Conservation (phyloP, 2,797 vertebrate species). For the Hoplostethus mediterraneus region DNA sequence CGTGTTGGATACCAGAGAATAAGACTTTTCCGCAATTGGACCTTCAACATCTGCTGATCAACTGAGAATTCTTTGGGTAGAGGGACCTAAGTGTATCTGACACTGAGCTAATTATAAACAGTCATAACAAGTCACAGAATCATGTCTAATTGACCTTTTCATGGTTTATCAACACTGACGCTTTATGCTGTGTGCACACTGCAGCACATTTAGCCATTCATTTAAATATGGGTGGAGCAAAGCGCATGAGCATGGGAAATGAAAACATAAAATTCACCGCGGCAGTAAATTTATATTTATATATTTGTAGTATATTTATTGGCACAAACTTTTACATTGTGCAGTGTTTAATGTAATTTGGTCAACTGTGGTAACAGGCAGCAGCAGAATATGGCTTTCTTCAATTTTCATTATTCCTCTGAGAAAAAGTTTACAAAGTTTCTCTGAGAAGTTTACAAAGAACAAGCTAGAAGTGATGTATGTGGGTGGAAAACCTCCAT, state of each 20-base stretch:
- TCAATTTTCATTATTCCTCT: conserved; percentile 21
- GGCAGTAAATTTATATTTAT: neutral
- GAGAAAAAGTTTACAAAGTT: conserved; percentile 12
- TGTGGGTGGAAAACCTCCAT: neutral
- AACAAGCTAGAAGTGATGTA: neutral
- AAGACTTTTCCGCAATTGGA: neutral
- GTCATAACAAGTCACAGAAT: conserved; percentile 68
- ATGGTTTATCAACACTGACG: conserved; percentile 82
- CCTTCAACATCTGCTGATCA: conserved; percentile 32
- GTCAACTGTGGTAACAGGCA: conserved; percentile 18
- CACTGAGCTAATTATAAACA: conserved; percentile 65
- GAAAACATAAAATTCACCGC: conserved; percentile 28
- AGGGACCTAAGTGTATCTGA: conserved; percentile 53
- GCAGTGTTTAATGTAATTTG: conserved; percentile 39
- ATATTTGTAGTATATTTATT: too few relatives aligned
- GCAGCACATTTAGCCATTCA: conserved; percentile 56
- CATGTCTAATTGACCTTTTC: conserved; percentile 81
- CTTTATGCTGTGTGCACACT: conserved; percentile 68
- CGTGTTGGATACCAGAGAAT: neutral
- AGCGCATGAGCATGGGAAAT: conserved; percentile 44
- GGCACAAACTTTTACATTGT: conserved; percentile 25
- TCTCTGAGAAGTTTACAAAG: conserved; percentile 6
- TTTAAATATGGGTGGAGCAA: conserved; percentile 51
- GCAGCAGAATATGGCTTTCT: conserved; percentile 2
- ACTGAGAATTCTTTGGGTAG: conserved; percentile 27